Conservation (phyloP, 2,113 vertebrate species). For the Menura novaehollandiae region DNA sequence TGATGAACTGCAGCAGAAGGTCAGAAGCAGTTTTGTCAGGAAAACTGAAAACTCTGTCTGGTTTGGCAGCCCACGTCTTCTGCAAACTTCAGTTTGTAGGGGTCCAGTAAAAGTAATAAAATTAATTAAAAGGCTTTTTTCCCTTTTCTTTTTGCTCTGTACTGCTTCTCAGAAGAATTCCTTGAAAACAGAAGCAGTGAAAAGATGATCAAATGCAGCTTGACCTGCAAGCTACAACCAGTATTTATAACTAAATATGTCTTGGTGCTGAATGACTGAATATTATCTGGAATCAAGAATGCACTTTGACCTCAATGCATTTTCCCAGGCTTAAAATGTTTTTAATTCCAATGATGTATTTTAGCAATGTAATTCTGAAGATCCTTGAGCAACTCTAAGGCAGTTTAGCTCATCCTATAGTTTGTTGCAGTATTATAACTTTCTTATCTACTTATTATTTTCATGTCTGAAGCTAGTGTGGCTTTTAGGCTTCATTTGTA, state of each 20-base stretch:
- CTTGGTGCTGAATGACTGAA: not conserved
- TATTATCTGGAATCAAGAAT: not conserved
- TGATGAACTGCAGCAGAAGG: constrained; percentile 44
- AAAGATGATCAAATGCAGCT: not conserved
- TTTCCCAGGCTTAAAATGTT: not conserved
- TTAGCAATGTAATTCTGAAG: not conserved
- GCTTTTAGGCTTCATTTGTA: not conserved
- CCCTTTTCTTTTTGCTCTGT: not conserved
- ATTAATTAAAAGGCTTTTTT: too few species aligned
- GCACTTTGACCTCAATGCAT: not conserved
- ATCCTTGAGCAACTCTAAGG: not conserved
- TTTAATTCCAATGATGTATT: not conserved
- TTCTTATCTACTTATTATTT: not conserved
- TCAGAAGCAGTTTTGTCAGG: not conserved
- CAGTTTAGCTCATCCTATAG: not conserved
- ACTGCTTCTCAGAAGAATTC: not conserved
- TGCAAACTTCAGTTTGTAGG: not conserved
- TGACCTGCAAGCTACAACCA: not conserved
- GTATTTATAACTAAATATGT: not conserved
- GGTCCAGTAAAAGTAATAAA: not conserved
- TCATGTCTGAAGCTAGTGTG: not conserved
- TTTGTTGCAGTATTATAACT: not conserved
- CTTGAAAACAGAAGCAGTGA: not conserved
- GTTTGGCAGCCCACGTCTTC: not conserved
- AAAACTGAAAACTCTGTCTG: not conserved